Percentiles rank a stretch among this genome's conserved stretches.
Evolutionary conservation across 2,113 vertebrate species (phyloP).

Genomic region (Mixornis gularis): DNA sequence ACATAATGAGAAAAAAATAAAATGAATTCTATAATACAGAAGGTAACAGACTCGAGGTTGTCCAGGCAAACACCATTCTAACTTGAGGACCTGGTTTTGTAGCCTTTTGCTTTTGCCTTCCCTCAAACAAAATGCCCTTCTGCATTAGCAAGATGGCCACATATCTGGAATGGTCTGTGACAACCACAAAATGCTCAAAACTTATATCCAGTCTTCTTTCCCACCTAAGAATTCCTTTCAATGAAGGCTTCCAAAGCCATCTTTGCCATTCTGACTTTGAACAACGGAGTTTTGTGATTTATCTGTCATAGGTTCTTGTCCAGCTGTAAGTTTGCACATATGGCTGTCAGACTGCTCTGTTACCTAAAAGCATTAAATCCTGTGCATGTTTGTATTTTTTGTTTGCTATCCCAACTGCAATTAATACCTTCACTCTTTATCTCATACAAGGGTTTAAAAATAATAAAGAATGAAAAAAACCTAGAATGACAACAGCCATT

Average conservation of each 20-base stretch:
- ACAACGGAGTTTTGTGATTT: neutral
- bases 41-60: neutral
- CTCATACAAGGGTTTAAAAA: neutral
- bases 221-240: neutral
- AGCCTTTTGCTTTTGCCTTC: neutral
- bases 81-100: neutral
- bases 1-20: neutral
- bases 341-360: neutral
- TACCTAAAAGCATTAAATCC: neutral
- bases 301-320: neutral
- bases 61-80: neutral
- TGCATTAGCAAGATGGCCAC: neutral
- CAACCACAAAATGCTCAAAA: neutral
- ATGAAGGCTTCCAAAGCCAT: neutral
- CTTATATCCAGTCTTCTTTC: neutral
- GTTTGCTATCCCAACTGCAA: neutral
- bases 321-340: neutral
- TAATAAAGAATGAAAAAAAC: neutral
- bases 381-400: accelerated
- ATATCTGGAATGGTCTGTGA: neutral
- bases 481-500: neutral
- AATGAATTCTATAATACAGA: neutral
- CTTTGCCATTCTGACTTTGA: neutral
- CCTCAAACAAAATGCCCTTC: neutral
- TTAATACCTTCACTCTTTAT: neutral